A percentile compares a stretch with the other conserved stretches of the same genome.
Evolutionary conservation across 2,113 vertebrate genomes (phyloP).

Genomic region (Dasypus novemcinctus): DNA sequence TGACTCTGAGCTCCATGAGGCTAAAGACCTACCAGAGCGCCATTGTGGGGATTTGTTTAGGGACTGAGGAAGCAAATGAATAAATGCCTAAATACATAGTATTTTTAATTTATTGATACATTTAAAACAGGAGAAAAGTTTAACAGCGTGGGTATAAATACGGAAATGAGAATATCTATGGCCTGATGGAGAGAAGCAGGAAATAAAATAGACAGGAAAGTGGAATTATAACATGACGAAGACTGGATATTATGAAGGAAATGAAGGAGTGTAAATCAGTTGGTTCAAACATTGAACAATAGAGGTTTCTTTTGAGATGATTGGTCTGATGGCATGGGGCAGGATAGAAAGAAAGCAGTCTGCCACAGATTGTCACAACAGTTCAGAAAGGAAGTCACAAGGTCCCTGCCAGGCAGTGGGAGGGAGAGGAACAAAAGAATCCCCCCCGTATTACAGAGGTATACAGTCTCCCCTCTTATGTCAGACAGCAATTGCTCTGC

Average conservation of each 20-base stretch:
- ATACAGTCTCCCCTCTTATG: not conserved
- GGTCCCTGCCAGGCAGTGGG: not conserved
- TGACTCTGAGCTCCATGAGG: not conserved
- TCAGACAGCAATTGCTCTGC: not conserved
- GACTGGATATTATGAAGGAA: not conserved
- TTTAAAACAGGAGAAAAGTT: not conserved
- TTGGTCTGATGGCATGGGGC: not conserved
- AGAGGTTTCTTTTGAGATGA: not conserved
- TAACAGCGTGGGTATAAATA: not conserved
- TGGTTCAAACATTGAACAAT: not conserved
- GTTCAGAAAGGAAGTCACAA: not conserved
- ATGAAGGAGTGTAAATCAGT: not conserved
- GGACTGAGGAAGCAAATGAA: not conserved
- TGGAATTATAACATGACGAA: not conserved
- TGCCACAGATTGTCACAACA: not conserved
- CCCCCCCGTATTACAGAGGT: rapidly evolving
- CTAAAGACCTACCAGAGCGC: not conserved
- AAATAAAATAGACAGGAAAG: not conserved
- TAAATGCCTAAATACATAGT: not conserved
- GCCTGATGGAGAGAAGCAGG: not conserved
- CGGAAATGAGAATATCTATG: not conserved
- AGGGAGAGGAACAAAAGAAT: not conserved
- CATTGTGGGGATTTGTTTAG: not conserved
- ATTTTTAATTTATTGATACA: not conserved
- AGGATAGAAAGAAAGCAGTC: not conserved